These are phyloP conservation scores for Enteromius mattozi DNA, from an alignment of 2,797 vertebrate species.

Conservation along the genomic window DNA sequence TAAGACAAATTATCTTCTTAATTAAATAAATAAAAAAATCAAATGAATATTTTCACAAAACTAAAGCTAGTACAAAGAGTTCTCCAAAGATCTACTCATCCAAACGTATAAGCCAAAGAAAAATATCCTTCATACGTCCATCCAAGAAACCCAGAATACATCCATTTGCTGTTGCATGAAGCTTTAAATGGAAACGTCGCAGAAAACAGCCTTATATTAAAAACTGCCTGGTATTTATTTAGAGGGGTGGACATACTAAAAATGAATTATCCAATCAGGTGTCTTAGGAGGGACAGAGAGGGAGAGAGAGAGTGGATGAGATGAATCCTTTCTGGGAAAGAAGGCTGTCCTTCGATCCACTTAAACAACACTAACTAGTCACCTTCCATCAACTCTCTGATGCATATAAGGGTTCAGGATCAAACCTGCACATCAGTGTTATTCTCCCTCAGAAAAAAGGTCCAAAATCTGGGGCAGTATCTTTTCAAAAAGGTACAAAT, in stretches of 20 bases:
- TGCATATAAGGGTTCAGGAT: not conserved
- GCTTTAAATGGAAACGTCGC: not conserved
- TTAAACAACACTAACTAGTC: constrained; percentile 33
- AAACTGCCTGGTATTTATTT: constrained; percentile 55
- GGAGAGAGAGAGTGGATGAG: constrained; percentile 35
- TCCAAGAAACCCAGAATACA: constrained; percentile 26
- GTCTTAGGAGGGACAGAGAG: constrained; percentile 24
- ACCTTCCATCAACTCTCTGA: constrained; percentile 2
- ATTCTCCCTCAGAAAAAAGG: not conserved
- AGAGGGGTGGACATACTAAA: constrained; percentile 54
- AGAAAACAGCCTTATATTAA: constrained; percentile 29
- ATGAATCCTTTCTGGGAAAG: constrained; percentile 35
- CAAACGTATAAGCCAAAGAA: constrained; percentile 8
- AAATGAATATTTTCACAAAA: not conserved
- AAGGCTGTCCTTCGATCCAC: constrained; percentile 32
- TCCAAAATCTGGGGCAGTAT: not conserved
- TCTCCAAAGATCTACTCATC: not conserved
- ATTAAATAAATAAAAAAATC: not conserved
- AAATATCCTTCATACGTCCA: not conserved
- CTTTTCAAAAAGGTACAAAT: not conserved
- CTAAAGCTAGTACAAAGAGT: not conserved
- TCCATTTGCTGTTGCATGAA: constrained; percentile 12
- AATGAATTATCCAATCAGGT: constrained; percentile 59
- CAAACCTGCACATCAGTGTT: not conserved
- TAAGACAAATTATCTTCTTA: not conserved